Evolutionary conservation across 1,140 invertebrate species (phyloP), one percentile per base, ranked within the genome.

Genomic region (Zaprionus lachaisei): DNA sequence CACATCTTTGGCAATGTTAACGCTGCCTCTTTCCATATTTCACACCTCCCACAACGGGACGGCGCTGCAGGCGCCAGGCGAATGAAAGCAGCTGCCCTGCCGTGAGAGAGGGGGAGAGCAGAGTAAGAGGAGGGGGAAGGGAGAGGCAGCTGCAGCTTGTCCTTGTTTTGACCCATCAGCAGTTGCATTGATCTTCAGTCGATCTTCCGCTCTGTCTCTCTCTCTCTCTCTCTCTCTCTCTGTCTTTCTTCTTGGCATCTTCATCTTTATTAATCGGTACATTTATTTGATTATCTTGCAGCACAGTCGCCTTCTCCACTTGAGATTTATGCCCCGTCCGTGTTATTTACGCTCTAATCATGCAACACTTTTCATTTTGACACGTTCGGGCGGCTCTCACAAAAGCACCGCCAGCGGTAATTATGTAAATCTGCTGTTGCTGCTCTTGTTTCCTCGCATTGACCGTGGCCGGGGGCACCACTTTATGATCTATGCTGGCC

Each of bases 301-400:
- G 44, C 51, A n/a, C 14, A 9, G 34, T 22, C 20, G 37, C 22
- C n/a, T 34, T 11, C 49, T 28, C 34, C 24, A 38, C 24, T 44
- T 22, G 67, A 89, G 84, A 87, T 89, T 87, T 87, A 87, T 87
- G 84, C 72, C 78, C 24, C 61, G 55, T 55, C 78, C 75, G 65
- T 55, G 72, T 87, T 89, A 89, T 87, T 87, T 87, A 87, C 84
- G 87, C 78, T 78, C 84, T 87, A 87, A 87, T 87, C 84, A 87
- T 87, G 84, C 84, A 87, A 87, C 84, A 89, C 84, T 89, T 87
- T 87, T 87, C 84, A 87, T 87, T 87, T 87, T 84, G 84, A 87
- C 84, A 87, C 84, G 84, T 87, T 87, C 79, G 73, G 75, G 72
- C 83, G 84, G 83, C 84, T 75, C 80, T 65, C 72, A 76, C 76